phyloP scores from a whole-genome alignment of 2,113 vertebrate species.

The Labeo rohita region DNA sequence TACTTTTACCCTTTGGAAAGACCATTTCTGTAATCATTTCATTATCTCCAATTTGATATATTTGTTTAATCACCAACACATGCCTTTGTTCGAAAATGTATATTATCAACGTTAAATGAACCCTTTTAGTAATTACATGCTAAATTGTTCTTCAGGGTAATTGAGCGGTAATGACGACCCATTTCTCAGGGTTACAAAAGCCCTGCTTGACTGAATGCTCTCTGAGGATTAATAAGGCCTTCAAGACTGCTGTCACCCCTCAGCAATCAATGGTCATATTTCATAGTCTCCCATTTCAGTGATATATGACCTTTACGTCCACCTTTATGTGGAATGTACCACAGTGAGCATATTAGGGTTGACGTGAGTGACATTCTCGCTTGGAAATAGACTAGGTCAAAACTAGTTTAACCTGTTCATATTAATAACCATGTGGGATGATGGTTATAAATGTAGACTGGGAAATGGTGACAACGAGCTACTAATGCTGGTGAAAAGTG shows the following conservation, averaged over 20 bases:
- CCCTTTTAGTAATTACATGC: constrained; percentile 18
- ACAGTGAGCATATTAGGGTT: constrained; percentile 2
- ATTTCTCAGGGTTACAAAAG: constrained; percentile 35
- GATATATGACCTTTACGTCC: constrained; percentile 21
- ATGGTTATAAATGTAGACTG: not conserved
- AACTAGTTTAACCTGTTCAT: not conserved
- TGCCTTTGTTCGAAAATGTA: constrained; percentile 24
- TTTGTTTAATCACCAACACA: constrained; percentile 10
- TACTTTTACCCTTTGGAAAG: not conserved
- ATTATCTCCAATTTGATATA: not conserved
- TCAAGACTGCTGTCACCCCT: constrained; percentile 34
- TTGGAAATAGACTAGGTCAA: constrained; percentile 34
- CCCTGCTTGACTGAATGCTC: constrained; percentile 38
- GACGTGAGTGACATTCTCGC: not conserved
- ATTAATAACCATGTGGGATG: constrained; percentile 5
- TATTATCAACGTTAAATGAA: constrained; percentile 20
- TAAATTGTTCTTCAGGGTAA: constrained; percentile 38
- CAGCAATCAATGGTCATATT: constrained; percentile 43
- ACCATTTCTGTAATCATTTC: not conserved
- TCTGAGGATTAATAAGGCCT: constrained; percentile 45
- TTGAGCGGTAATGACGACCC: constrained; percentile 34
- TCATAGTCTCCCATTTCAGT: constrained; percentile 42
- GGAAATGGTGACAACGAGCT: not conserved
- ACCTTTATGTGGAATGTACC: constrained; percentile 24
- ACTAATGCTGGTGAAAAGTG: not conserved